Evolutionary conservation across 2,888 invertebrate species (phyloP).

Genomic region (Cremastinae sp.): DNA sequence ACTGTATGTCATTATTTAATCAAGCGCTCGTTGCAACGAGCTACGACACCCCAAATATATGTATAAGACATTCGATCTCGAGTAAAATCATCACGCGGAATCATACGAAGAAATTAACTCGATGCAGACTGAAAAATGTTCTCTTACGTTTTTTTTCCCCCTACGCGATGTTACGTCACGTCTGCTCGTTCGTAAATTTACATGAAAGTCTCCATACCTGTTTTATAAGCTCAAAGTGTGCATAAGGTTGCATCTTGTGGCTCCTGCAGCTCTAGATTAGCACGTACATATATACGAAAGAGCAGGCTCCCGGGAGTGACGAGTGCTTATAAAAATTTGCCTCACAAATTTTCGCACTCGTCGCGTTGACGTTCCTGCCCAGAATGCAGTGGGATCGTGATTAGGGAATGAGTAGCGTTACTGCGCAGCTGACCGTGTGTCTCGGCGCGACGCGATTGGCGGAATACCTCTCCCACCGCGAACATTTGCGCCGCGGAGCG

Average conservation of each 20-base stretch:
- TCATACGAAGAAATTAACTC: neutral
- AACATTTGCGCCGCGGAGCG: neutral
- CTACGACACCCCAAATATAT: slow-evolving; percentile 5
- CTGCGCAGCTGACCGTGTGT: slow-evolving; percentile 1
- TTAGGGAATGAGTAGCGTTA: slow-evolving; percentile 4
- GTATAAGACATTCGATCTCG: slow-evolving; percentile 6
- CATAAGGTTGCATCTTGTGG: slow-evolving; percentile 37
- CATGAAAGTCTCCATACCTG: slow-evolving; percentile 10
- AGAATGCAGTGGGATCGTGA: slow-evolving; percentile 7
- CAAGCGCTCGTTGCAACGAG: slow-evolving; percentile 33
- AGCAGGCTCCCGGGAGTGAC: slow-evolving; percentile 49
- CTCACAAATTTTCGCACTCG: slow-evolving; percentile 60
- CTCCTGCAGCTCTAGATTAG: slow-evolving; percentile 34
- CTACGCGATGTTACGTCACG: neutral
- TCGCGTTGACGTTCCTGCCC: slow-evolving; percentile 8
- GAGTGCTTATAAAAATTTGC: slow-evolving; percentile 57
- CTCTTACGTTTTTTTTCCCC: neutral
- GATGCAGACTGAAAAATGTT: neutral
- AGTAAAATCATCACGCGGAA: neutral
- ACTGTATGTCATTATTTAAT: slow-evolving; percentile 50
- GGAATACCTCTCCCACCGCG: slow-evolving; percentile 7
- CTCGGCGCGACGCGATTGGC: slow-evolving; percentile 5
- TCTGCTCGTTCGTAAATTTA: neutral
- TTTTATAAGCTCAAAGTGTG: slow-evolving; percentile 29
- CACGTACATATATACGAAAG: slow-evolving; percentile 25